Percentiles rank a stretch among this genome's conserved stretches.
Conservation (phyloP, 2,888 invertebrate species). For the Archaeoteleia sp. region DNA sequence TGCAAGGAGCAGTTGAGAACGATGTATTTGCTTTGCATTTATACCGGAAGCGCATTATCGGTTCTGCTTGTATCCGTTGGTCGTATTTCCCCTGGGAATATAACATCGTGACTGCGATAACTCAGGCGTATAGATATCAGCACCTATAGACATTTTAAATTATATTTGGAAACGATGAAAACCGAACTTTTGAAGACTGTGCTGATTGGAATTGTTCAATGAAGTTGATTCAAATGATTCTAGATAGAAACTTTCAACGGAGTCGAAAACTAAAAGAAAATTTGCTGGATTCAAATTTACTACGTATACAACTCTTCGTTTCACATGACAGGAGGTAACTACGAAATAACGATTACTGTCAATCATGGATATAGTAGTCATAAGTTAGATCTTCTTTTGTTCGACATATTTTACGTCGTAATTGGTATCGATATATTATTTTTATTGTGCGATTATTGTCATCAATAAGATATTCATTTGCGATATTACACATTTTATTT, state of each 20-base stretch:
- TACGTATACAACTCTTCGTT: too few species aligned
- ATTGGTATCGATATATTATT: too few species aligned
- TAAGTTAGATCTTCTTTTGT: too few species aligned
- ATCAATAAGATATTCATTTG: background rate
- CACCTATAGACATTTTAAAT: conserved; percentile 41
- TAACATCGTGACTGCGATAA: conserved; percentile 62
- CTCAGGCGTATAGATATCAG: conserved; percentile 49
- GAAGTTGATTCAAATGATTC: conserved; percentile 15
- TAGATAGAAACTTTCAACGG: conserved; percentile 1
- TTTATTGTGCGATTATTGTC: background rate
- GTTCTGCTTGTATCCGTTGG: conserved; percentile 55
- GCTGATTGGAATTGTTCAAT: conserved; percentile 6
- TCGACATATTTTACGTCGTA: too few species aligned
- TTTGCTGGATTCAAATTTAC: conserved; percentile 15
- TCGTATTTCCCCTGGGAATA: conserved; percentile 63
- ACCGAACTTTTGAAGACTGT: conserved; percentile 11
- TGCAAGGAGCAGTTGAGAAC: conserved; percentile 44
- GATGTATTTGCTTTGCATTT: conserved; percentile 56
- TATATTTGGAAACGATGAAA: conserved; percentile 33
- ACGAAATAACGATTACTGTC: too few species aligned
- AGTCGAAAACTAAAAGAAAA: conserved; percentile 1
- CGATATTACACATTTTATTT: too few species aligned
- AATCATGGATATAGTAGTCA: too few species aligned
- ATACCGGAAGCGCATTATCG: conserved; percentile 64
- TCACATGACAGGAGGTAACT: too few species aligned